phyloP scores from a whole-genome alignment of 2,888 invertebrate species.

The Drosophila limbata region DNA sequence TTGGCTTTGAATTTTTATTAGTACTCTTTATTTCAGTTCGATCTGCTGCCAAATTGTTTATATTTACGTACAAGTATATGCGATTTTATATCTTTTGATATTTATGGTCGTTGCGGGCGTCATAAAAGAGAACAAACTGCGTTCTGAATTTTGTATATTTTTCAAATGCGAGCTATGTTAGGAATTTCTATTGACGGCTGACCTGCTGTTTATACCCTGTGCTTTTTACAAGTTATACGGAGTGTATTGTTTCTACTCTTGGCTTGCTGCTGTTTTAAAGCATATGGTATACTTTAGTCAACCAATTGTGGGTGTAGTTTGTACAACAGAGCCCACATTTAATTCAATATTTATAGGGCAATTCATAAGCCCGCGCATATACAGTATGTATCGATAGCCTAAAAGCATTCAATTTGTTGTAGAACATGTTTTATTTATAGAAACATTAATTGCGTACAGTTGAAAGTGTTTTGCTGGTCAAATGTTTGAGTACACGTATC shows the following conservation, averaged over 20 bases:
- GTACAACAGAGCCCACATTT: conserved; percentile 37
- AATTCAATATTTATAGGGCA: conserved; percentile 67
- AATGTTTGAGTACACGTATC: conserved; percentile 6
- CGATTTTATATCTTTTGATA: conserved; percentile 33
- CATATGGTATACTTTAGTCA: conserved; percentile 18
- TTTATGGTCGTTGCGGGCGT: conserved; percentile 45
- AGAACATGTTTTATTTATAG: conserved; percentile 64
- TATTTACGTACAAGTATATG: conserved; percentile 4
- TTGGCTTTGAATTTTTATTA: conserved; percentile 51
- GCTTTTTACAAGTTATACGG: background rate
- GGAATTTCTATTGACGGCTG: conserved; percentile 58
- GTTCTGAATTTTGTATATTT: conserved; percentile 21
- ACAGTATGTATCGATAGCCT: conserved; percentile 14
- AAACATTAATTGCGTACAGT: conserved; percentile 41
- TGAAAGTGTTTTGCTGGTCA: conserved; percentile 23
- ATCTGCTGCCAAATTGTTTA: conserved; percentile 40
- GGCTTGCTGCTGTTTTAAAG: background rate
- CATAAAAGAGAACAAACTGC: conserved; percentile 54
- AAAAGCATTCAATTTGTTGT: conserved; percentile 46
- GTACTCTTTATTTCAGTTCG: conserved; percentile 36
- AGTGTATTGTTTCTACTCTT: background rate
- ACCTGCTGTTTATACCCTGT: conserved; percentile 24
- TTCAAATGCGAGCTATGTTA: conserved; percentile 21
- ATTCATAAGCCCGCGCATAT: conserved; percentile 29
- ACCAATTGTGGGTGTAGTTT: background rate